These are phyloP conservation scores for Rhea pennata DNA, from an alignment of 2,113 vertebrate species.

Conservation along the genomic window DNA sequence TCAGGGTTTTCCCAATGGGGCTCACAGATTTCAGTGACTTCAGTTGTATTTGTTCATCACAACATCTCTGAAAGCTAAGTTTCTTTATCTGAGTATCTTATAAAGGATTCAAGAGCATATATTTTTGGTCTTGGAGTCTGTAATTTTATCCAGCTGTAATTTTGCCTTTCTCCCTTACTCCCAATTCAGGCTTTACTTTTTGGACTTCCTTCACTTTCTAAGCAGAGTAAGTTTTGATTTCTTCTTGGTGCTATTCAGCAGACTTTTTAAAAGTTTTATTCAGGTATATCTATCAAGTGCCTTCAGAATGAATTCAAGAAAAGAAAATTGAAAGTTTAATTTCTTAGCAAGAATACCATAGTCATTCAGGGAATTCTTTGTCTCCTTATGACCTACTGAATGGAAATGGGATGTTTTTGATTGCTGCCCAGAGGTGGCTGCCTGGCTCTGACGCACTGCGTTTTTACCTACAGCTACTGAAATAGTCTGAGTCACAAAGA, in stretches of 20 bases:
- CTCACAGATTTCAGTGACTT: not conserved
- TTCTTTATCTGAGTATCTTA: not conserved
- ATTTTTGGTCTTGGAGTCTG: not conserved
- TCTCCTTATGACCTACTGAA: not conserved
- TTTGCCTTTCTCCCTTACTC: not conserved
- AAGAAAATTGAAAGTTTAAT: not conserved
- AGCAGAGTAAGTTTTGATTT: not conserved
- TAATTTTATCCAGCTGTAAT: not conserved
- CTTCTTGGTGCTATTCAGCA: not conserved
- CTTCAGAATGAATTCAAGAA: not conserved
- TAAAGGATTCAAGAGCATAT: not conserved
- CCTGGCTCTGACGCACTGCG: not conserved
- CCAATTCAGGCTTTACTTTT: not conserved
- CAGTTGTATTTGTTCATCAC: not conserved
- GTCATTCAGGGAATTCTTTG: not conserved
- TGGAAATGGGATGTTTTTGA: not conserved
- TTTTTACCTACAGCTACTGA: conserved; percentile 1
- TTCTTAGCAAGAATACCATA: not conserved
- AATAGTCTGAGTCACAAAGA: not conserved
- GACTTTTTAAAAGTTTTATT: not conserved
- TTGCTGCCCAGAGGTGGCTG: not conserved
- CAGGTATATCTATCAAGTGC: not conserved
- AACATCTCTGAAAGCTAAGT: not conserved
- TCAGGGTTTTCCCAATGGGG: not conserved
- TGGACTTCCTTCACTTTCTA: not conserved